phyloP scores from a whole-genome alignment of 2,113 vertebrate species.

The Brachyhypopomus occidentalis region DNA sequence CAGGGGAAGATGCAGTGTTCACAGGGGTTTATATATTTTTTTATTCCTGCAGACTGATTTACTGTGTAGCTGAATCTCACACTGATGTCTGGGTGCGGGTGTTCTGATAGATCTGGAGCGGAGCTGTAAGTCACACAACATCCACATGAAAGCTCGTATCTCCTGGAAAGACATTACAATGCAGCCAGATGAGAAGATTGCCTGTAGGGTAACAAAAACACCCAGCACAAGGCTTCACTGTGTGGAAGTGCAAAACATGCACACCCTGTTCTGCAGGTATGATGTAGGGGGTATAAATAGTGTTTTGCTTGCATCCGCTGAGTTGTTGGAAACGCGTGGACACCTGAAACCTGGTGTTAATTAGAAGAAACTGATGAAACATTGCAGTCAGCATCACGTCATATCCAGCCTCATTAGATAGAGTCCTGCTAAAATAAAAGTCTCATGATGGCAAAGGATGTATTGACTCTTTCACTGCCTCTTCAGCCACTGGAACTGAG shows the following conservation, averaged over 20 bases:
- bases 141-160: constrained; percentile 4
- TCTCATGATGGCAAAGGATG: background rate
- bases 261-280: background rate
- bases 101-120: background rate
- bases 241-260: background rate
- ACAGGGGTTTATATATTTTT: constrained; percentile 7
- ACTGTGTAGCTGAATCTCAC: background rate
- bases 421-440: background rate
- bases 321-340: background rate
- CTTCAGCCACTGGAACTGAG: background rate
- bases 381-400: background rate
- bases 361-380: background rate
- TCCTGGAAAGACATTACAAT: background rate
- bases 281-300: background rate
- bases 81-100: constrained; percentile 17
- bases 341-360: background rate
- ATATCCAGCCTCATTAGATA: constrained; percentile 29
- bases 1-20: background rate
- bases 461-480: background rate
- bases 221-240: background rate
- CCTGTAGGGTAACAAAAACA: background rate
- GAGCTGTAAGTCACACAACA: constrained; percentile 3
- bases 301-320: background rate
- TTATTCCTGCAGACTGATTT: constrained; percentile 25
- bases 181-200: background rate